A percentile compares a stretch with the other conserved stretches of the same genome.
phyloP scores from a whole-genome alignment of 1,140 invertebrate genomes.

The Spodoptera litura region DNA sequence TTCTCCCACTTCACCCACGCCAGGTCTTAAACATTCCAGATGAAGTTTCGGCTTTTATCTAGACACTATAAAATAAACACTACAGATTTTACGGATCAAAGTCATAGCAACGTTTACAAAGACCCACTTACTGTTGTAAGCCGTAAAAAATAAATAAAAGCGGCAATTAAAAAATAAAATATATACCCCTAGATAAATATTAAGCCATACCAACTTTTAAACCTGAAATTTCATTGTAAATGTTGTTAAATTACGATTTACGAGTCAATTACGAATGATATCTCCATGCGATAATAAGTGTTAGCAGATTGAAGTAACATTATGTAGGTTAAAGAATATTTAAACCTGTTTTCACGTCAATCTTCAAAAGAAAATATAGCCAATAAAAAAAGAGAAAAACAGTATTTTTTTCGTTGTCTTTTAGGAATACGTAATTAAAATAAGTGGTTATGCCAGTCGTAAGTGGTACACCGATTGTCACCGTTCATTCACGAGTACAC shows the following conservation, averaged over 20 bases:
- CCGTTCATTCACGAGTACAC: background rate
- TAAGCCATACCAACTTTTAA: background rate
- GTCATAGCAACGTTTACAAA: background rate
- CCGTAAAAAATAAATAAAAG: slow-evolving; percentile 6
- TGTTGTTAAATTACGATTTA: background rate
- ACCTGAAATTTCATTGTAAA: background rate
- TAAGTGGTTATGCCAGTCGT: background rate
- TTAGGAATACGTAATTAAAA: background rate
- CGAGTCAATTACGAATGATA: background rate
- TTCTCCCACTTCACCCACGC: background rate
- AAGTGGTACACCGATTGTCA: background rate
- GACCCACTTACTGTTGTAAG: slow-evolving; percentile 4
- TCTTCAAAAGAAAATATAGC: slow-evolving; percentile 15
- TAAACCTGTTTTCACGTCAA: slow-evolving; percentile 18
- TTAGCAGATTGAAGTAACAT: slow-evolving; percentile 1
- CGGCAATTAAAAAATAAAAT: slow-evolving; percentile 5
- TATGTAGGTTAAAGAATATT: slow-evolving; percentile 17
- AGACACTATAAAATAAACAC: slow-evolving; percentile 10
- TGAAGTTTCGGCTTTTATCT: background rate
- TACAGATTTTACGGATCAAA: background rate
- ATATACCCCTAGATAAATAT: background rate
- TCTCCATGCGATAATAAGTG: slow-evolving; percentile 5
- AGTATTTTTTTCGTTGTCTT: background rate
- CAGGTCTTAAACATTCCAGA: background rate
- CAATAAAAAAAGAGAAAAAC: background rate